A percentile compares a stretch with the other conserved stretches of the same genome.
phyloP scores from a whole-genome alignment of 35 echinoderm and acorn worm genomes.

The Antedon bifida region DNA sequence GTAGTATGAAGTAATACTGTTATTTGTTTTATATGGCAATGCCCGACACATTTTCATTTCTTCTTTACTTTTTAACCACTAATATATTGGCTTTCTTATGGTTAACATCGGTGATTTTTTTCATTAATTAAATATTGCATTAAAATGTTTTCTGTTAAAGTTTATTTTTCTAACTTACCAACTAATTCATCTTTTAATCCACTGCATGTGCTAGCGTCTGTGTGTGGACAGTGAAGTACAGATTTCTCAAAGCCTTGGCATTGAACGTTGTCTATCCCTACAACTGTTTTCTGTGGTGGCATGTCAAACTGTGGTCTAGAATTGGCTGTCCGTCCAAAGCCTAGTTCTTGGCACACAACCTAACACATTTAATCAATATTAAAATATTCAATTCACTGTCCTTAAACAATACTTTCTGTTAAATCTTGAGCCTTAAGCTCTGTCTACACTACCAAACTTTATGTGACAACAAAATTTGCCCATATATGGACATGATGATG shows the following conservation, averaged over 20 bases:
- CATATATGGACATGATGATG: too few species aligned
- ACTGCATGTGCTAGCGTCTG: background rate
- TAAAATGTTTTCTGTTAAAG: too few species aligned
- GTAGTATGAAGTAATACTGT: too few species aligned
- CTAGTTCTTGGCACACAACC: constrained; percentile 82
- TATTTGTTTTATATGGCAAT: too few species aligned
- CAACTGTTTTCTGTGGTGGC: constrained; percentile 14
- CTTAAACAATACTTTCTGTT: background rate
- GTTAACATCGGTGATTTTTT: too few species aligned
- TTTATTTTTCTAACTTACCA: constrained; percentile 20
- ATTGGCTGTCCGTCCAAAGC: constrained; percentile 15
- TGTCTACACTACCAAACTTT: too few species aligned
- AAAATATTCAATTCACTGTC: background rate
- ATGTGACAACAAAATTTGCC: too few species aligned
- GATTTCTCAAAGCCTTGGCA: constrained; percentile 68
- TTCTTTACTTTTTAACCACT: too few species aligned
- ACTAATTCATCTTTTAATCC: constrained; percentile 15
- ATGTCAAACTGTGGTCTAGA: constrained; percentile 12
- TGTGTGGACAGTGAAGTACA: constrained; percentile 33
- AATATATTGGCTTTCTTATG: too few species aligned
- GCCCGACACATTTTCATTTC: too few species aligned
- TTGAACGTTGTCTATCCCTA: constrained; percentile 43
- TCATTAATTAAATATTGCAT: too few species aligned
- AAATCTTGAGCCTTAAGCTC: too few species aligned
- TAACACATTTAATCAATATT: constrained; percentile 3